Base-by-base conservation (phyloP, 2,797 vertebrate genomes). In the Poecilia picta region DNA sequence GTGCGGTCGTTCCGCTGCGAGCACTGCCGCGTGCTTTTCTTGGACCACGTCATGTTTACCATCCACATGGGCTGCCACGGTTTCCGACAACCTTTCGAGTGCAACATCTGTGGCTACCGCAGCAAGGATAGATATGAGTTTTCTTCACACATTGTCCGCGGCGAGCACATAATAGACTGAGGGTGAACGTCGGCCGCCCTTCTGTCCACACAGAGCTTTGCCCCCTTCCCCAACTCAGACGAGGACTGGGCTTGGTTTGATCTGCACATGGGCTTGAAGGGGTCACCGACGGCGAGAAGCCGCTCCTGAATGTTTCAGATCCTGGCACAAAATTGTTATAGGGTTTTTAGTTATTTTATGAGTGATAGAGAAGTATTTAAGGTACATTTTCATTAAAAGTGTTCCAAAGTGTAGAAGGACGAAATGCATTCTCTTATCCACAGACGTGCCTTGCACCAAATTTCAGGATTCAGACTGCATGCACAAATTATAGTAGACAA, bases 21-120 rank as follows among this genome's bases (percentile, higher is more conserved):
- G 92, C 98, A 99, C 93, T 99, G 98, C 94, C 97, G 97, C 4
- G 96, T 99, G 93, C 97, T 99, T 74, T 99, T 99, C 95, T 94
- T 99, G 91, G 98, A 99, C 95, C 98, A 99, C 71, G 98, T 99
- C 91, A 99, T 99, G 98, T 99, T 98, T 95, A 99, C 98, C 86
- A 99, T 99, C 93, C 98, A 99, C 95, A 99, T 99, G 98, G 98
- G 98, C 84, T 99, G 98, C 94, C 98, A 99, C 3, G 98, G 98
- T 89, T 99, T 99, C 94, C 97, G 97, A 85, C 98, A 98, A 96
- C 98, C 98, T 88, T 98, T 99, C 2, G 98, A 99, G 95, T 99
- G 98, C 91, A 99, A 99, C 96, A 98, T 99, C 95, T 99, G 98
- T 68, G 98, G 98, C 85, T 91, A 99, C 92, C 97, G 97, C 93